phyloP scores from a whole-genome alignment of 1,140 invertebrate genomes.

The Metopolophium dirhodum region DNA sequence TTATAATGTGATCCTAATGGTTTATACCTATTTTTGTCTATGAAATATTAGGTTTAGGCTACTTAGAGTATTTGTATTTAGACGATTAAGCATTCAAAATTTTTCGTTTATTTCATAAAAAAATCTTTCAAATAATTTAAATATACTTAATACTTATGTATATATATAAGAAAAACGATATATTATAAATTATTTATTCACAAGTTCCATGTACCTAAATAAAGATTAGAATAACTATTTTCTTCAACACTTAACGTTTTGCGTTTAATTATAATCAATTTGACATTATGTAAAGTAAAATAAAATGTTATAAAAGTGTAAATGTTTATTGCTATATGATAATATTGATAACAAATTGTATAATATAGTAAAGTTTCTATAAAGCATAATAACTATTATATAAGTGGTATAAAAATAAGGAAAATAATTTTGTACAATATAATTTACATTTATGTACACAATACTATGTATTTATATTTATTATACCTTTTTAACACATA shows the following conservation, averaged over 20 bases:
- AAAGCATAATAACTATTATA: not conserved
- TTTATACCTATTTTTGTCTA: not conserved
- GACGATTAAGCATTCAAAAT: not conserved
- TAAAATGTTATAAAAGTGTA: too few relatives aligned
- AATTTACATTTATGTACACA: not conserved
- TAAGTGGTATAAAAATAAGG: not conserved
- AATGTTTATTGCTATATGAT: too few relatives aligned
- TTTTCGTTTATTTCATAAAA: not conserved
- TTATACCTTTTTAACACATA: too few relatives aligned
- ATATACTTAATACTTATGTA: too few relatives aligned
- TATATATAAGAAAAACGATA: too few relatives aligned
- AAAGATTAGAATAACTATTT: not conserved
- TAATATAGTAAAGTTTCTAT: too few relatives aligned
- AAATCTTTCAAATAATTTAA: not conserved
- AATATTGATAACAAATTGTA: not conserved
- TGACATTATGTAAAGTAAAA: not conserved
- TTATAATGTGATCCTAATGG: not conserved
- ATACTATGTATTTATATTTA: too few relatives aligned
- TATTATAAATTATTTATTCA: not conserved
- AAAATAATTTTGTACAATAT: not conserved
- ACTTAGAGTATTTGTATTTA: not conserved
- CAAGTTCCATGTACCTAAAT: not conserved
- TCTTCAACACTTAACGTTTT: not conserved
- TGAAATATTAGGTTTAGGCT: not conserved
- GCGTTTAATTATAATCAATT: not conserved